Conservation (phyloP, 2,113 vertebrate species). For the Egretta garzetta region DNA sequence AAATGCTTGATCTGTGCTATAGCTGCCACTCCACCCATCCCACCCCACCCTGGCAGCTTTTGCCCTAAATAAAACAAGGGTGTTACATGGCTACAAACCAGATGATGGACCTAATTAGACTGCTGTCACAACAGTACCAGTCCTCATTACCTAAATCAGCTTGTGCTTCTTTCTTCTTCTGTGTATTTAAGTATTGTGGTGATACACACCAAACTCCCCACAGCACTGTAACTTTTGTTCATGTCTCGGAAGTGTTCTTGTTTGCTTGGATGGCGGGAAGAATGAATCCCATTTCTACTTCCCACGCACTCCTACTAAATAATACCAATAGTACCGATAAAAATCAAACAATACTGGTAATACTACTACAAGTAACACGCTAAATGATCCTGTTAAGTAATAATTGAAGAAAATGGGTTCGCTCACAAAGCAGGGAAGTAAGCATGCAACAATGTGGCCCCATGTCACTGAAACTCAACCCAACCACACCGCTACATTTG, state of each 20-base stretch:
- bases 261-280: neutral
- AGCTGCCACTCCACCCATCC: neutral
- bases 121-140: neutral
- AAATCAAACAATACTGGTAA: neutral
- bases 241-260: neutral
- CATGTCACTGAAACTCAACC: neutral
- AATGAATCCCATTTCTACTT: neutral
- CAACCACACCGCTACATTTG: neutral
- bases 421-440: neutral
- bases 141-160: neutral
- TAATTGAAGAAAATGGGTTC: neutral
- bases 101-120: neutral
- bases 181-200: neutral
- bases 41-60: neutral
- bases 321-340: neutral
- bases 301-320: neutral
- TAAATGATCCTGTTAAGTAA: neutral
- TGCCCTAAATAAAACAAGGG: constrained; percentile 1
- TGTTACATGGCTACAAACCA: neutral
- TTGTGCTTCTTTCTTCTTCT: neutral
- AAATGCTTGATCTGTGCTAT: neutral
- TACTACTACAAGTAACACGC: neutral
- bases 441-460: neutral
- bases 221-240: neutral
- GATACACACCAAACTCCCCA: neutral